These are phyloP conservation scores for Hemicentrotus pulcherrimus DNA, from an alignment of 35 echinoderm and acorn worm genomes.

Conservation along the genomic window DNA sequence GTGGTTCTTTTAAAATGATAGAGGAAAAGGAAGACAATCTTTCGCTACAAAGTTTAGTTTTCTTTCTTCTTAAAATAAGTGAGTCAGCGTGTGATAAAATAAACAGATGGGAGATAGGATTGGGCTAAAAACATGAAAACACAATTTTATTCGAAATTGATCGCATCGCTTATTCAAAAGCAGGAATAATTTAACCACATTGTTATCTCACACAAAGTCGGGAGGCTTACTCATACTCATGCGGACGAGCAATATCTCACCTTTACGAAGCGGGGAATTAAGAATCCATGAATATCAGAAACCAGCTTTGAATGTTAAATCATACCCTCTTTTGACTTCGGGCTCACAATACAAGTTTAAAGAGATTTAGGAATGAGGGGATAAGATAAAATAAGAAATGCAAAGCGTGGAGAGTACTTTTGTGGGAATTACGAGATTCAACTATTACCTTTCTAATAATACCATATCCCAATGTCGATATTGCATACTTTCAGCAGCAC, in stretches of 20 bases:
- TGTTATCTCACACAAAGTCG: background rate
- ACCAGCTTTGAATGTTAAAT: background rate
- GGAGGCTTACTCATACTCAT: background rate
- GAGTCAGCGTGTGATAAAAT: background rate
- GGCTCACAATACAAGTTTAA: background rate
- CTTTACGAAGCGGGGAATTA: slow-evolving; percentile 3
- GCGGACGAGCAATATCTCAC: background rate
- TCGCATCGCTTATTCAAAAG: background rate
- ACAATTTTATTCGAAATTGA: background rate
- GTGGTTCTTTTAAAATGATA: background rate
- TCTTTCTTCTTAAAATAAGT: background rate
- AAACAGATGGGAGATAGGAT: background rate
- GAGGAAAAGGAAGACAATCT: background rate
- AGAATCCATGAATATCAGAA: background rate
- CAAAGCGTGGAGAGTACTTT: background rate
- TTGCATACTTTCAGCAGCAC: background rate
- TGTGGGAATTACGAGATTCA: background rate
- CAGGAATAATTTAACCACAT: background rate
- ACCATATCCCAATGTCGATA: background rate
- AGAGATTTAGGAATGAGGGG: background rate
- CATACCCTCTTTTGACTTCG: background rate
- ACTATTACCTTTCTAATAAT: background rate
- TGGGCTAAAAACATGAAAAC: background rate
- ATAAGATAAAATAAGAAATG: background rate
- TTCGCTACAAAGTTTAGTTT: background rate